A percentile compares a stretch with the other conserved stretches of the same genome.
Evolutionary conservation across 2,797 vertebrate genomes (phyloP).

Genomic region (Schizopygopsis pylzovi): DNA sequence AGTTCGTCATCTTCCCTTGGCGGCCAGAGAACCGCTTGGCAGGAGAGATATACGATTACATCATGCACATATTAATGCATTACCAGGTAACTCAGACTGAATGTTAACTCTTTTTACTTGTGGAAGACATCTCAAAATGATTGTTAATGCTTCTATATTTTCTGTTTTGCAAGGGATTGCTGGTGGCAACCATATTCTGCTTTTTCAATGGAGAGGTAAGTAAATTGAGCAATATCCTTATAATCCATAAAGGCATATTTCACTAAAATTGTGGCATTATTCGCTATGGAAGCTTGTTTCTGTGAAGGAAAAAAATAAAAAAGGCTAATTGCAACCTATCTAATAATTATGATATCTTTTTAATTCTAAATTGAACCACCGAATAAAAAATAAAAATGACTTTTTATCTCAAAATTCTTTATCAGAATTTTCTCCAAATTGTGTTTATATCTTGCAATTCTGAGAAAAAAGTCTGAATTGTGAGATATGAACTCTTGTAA

Average conservation of each 20-base stretch:
- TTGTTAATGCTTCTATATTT: constrained; percentile 31
- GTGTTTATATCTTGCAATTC: background rate
- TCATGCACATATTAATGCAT: constrained; percentile 97
- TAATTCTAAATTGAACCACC: no score
- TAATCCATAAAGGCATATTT: background rate
- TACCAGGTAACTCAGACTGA: constrained; percentile 86
- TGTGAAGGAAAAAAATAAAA: no score
- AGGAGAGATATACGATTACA: constrained; percentile 93
- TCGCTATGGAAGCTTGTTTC: background rate
- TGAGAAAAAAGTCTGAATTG: background rate
- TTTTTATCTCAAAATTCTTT: no score
- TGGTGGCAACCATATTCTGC: constrained; percentile 97
- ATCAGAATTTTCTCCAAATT: no score
- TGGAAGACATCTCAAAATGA: background rate
- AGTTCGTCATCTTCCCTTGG: constrained; percentile 97
- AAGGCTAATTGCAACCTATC: no score
- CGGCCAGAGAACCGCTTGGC: constrained; percentile 91
- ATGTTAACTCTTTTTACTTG: background rate
- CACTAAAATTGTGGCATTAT: background rate
- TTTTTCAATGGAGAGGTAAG: constrained; percentile 98
- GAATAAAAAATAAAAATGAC: background rate
- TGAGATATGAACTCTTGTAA: background rate
- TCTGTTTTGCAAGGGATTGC: constrained; percentile 84
- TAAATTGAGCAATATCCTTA: background rate
- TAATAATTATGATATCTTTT: no score